Percentiles rank a stretch among this genome's conserved stretches.
Evolutionary conservation across 2,797 vertebrate genomes (phyloP).

Genomic region (Euphonia xanthogaster): DNA sequence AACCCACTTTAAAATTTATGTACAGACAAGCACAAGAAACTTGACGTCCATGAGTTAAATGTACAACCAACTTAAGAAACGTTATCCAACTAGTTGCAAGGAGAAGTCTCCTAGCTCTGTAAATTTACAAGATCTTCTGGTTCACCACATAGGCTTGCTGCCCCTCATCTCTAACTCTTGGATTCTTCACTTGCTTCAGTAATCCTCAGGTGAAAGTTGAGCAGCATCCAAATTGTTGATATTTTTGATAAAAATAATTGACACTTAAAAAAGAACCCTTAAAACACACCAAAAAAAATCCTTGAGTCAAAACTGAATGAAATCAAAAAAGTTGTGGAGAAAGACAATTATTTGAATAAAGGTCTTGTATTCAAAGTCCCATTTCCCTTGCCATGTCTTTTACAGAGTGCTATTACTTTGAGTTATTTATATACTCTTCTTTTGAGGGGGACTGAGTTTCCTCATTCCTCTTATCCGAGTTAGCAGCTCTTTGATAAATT

Average conservation of each 20-base stretch:
- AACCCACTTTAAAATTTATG: conserved; percentile 68
- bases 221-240: conserved; percentile 56
- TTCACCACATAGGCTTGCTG: conserved; percentile 38
- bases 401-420: conserved; percentile 40
- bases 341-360: conserved; percentile 69
- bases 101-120: conserved; percentile 52
- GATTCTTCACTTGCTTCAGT: conserved; percentile 48
- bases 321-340: conserved; percentile 66
- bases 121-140: conserved; percentile 53
- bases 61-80: conserved; percentile 63
- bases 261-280: conserved; percentile 69
- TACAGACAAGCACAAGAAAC: conserved; percentile 77
- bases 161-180: conserved; percentile 29
- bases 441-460: conserved; percentile 93
- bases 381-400: conserved; percentile 58
- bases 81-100: conserved; percentile 59
- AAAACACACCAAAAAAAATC: conserved; percentile 68
- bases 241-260: conserved; percentile 50
- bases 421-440: conserved; percentile 89
- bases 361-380: conserved; percentile 67
- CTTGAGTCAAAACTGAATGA: conserved; percentile 69
- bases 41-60: conserved; percentile 69
- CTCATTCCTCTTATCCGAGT: conserved; percentile 96
- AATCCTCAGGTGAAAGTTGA: conserved; percentile 45
- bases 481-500: conserved; percentile 93